Base-by-base conservation (phyloP, 1,140 invertebrate genomes). In the Drosophila neocordata region DNA sequence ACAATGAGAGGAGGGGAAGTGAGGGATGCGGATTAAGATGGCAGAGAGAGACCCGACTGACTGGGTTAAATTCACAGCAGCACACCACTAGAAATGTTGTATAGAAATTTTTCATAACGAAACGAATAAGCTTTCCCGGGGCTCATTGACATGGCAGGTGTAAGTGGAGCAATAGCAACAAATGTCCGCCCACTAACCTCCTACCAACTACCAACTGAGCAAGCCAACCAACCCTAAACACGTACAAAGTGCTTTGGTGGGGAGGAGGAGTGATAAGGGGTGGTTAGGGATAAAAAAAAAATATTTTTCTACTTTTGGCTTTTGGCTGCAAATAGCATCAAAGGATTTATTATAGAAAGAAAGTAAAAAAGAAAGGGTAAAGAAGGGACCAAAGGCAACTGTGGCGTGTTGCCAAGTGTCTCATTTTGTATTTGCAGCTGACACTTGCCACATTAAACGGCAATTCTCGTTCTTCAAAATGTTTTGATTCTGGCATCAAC, bases 221-320 rank as follows among this genome's bases (percentile, higher is more conserved):
- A 56, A 15, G n/a, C 13, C 13, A 56, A 55, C 52, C 27, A 44
- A 48, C 41, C 15, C 41, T 48, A 48, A 48, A 48, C 41, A 48
- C 41, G 18, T 48, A 15, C 15, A 11, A 11, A 20, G 41, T 8
- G 57, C 12, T 13, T 5, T n/a, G n/a, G 41, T 18, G 20, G 13
- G 35, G 52, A n/a, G n/a, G n/a, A n/a, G n/a, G n/a, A n/a, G n/a
- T n/a, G n/a, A n/a, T n/a, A n/a, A n/a, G n/a, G n/a, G n/a, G n/a
- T n/a, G n/a, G n/a, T n/a, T 31, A 6, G 27, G 11, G 66, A 38
- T 34, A 52, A 24, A 51, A 38, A 69, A 76, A 77, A 81, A 75
- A 87, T 78, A 85, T 87, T 82, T 78, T 81, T 78, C 78, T 87
- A 87, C 82, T 85, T 82, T 85, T 85, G 82, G 82, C 79, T 85